A percentile compares a stretch with the other conserved stretches of the same genome.
phyloP scores from a whole-genome alignment of 1,140 invertebrate species.

The Cherax destructor region DNA sequence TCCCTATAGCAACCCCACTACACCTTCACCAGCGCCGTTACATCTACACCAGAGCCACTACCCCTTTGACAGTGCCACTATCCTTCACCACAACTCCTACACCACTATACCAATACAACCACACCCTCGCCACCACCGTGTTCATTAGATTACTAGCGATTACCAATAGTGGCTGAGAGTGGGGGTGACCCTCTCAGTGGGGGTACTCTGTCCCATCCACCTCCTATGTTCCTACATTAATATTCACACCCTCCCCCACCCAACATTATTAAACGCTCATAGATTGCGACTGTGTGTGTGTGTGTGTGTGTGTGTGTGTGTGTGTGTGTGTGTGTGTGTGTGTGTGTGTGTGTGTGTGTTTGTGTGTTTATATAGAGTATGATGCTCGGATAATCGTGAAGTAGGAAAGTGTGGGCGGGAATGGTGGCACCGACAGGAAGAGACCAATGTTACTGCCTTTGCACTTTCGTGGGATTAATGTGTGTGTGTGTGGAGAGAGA shows the following conservation, averaged over 20 bases:
- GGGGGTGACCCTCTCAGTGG: neutral
- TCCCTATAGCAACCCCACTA: too few relatives aligned
- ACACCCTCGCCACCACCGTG: neutral
- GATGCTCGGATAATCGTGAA: too few relatives aligned
- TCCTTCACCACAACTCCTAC: conserved; percentile 13
- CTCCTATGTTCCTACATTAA: neutral
- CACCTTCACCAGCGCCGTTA: neutral
- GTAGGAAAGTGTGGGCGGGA: too few relatives aligned
- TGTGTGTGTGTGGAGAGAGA: too few relatives aligned
- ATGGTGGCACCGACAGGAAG: too few relatives aligned
- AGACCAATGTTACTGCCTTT: too few relatives aligned
- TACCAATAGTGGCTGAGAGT: conserved; percentile 33
- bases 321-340: neutral
- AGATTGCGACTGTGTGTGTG: neutral
- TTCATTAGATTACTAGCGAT: conserved; percentile 62
- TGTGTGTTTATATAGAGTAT: too few relatives aligned
- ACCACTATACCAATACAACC: conserved; percentile 1
- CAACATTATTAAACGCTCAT: conserved; percentile 2
- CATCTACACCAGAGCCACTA: too few relatives aligned
- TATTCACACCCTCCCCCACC: conserved; percentile 10
- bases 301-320: neutral
- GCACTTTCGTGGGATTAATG: too few relatives aligned
- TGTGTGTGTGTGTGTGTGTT: too few relatives aligned
- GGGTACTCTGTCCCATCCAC: too few relatives aligned
- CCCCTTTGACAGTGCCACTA: neutral